Conservation (phyloP, 1,140 invertebrate species). For the Lepidotrigona ventralis region DNA sequence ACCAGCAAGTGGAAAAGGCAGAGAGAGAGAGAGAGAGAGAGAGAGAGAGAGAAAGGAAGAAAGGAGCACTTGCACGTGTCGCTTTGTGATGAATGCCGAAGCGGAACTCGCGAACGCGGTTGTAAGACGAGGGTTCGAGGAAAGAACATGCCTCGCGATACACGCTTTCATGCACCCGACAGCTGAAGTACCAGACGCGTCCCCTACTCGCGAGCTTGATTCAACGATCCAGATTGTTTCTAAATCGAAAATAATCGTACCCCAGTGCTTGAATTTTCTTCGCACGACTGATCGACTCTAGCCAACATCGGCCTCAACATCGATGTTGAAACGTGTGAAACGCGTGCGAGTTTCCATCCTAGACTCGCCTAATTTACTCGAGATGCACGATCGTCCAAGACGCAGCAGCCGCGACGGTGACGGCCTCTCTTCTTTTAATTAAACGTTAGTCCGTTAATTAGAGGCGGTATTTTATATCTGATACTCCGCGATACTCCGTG, state of each 20-base stretch:
- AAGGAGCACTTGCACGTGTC: constrained; percentile 8
- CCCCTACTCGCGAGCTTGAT: not conserved
- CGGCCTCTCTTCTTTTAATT: constrained; percentile 35
- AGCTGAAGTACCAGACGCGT: not conserved
- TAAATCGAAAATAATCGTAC: not conserved
- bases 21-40: not conserved
- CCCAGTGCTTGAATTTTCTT: fast-evolving
- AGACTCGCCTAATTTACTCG: constrained; percentile 20
- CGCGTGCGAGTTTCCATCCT: not conserved
- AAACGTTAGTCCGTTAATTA: constrained; percentile 45
- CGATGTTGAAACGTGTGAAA: not conserved
- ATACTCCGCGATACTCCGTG: constrained; percentile 11
- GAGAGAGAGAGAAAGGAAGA: not conserved
- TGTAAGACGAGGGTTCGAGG: constrained; percentile 4
- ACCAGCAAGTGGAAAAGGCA: not conserved
- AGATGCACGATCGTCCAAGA: constrained; percentile 30
- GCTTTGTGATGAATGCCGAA: constrained; percentile 32
- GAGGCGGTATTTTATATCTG: constrained; percentile 21
- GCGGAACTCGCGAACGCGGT: not conserved
- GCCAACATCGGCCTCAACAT: not conserved
- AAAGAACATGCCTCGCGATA: not conserved
- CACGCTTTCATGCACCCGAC: constrained; percentile 6
- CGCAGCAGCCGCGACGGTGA: not conserved
- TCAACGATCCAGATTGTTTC: not conserved
- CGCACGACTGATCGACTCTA: not conserved